Evolutionary conservation across 1,140 invertebrate species (phyloP).

Genomic region (Nilaparvata lugens): DNA sequence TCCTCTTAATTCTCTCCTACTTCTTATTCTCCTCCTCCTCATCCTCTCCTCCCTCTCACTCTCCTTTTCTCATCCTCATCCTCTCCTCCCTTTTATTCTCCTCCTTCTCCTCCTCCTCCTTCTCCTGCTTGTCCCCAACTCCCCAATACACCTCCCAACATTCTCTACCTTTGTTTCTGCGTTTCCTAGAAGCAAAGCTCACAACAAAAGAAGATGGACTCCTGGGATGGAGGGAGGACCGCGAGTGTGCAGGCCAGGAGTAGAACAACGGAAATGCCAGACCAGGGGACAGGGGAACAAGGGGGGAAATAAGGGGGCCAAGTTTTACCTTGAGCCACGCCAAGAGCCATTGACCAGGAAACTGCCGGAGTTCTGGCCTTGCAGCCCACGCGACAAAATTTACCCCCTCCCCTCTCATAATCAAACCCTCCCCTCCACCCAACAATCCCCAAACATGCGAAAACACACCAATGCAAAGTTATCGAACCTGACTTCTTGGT

Average conservation of each 20-base stretch:
- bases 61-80: too few species aligned
- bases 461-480: too few species aligned
- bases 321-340: not conserved
- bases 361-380: not conserved
- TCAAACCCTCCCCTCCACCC: too few species aligned
- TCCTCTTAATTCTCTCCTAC: too few species aligned
- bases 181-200: not conserved
- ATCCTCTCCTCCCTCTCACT: too few species aligned
- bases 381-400: not conserved
- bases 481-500: too few species aligned
- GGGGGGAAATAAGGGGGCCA: not conserved
- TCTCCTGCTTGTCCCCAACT: too few species aligned
- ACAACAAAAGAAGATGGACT: not conserved
- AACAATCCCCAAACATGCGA: too few species aligned
- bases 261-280: not conserved
- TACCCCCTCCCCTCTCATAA: too few species aligned
- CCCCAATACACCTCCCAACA: not conserved
- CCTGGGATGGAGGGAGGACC: not conserved
- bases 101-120: too few species aligned
- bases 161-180: not conserved
- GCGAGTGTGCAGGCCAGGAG: not conserved
- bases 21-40: too few species aligned
- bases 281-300: not conserved
- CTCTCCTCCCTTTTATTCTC: too few species aligned
- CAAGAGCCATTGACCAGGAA: conserved; percentile 6